A percentile compares a stretch with the other conserved stretches of the same genome.
Conservation (phyloP, 1,140 invertebrate species). For the Drosophila kikkawai region DNA sequence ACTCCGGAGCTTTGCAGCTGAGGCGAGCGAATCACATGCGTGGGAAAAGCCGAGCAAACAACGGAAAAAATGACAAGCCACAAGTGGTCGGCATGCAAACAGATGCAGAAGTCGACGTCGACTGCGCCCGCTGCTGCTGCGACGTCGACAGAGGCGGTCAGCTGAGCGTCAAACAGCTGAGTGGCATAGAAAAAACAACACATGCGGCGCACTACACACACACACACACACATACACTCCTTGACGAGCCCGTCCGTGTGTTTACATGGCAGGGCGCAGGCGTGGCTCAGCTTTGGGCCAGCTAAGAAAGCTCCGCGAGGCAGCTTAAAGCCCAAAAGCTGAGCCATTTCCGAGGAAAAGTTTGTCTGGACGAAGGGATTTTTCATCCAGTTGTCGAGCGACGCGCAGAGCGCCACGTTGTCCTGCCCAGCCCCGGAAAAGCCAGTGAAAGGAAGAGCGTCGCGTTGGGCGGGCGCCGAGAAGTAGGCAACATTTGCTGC, state of each 20-base stretch:
- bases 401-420: slow-evolving; percentile 67
- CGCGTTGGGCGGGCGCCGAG: slow-evolving; percentile 34
- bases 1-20: slow-evolving; percentile 11
- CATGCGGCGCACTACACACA: slow-evolving; percentile 31
- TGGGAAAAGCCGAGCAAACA: slow-evolving; percentile 26
- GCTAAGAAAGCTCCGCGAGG: slow-evolving; percentile 28
- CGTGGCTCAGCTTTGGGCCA: slow-evolving; percentile 60
- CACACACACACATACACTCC: slow-evolving; percentile 21
- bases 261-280: slow-evolving; percentile 62
- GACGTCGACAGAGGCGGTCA: slow-evolving; percentile 15
- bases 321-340: slow-evolving; percentile 63
- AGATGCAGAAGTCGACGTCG: slow-evolving; percentile 23
- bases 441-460: slow-evolving; percentile 18
- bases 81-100: slow-evolving; percentile 61
- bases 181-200: slow-evolving; percentile 26
- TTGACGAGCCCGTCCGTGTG: slow-evolving; percentile 24
- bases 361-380: slow-evolving; percentile 30
- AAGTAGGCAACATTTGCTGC: slow-evolving; percentile 50
- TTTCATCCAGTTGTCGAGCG: slow-evolving; percentile 61
- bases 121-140: slow-evolving; percentile 2
- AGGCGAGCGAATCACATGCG: slow-evolving; percentile 35
- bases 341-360: slow-evolving; percentile 35
- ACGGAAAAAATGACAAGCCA: slow-evolving; percentile 30
- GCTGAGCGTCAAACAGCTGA: slow-evolving; percentile 54
- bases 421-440: slow-evolving; percentile 27